Conservation (phyloP, 2,113 vertebrate species). For the Xiphophorus maculatus region DNA sequence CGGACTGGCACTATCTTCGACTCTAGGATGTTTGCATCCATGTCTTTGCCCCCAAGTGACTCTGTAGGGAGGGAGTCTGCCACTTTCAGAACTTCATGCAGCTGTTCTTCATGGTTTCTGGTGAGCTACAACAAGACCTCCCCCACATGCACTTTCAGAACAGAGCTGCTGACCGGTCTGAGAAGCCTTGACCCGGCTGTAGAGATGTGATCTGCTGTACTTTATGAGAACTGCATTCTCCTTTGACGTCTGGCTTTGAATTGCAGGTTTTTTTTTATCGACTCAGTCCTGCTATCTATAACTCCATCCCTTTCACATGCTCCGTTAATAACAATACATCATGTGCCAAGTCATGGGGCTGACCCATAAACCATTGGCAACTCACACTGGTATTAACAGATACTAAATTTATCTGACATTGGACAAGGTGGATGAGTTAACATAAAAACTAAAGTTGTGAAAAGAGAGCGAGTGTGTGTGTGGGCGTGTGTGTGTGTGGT, state of each 20-base stretch:
- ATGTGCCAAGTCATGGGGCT: conserved; percentile 40
- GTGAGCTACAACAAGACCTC: background rate
- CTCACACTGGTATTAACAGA: conserved; percentile 40
- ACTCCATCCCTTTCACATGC: conserved; percentile 45
- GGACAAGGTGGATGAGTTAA: conserved; percentile 42
- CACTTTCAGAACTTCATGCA: conserved; percentile 3
- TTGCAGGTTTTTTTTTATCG: conserved; percentile 29
- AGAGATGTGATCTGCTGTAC: conserved; percentile 13
- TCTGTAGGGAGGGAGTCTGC: background rate
- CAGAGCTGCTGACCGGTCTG: background rate
- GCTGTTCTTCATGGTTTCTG: conserved; percentile 17
- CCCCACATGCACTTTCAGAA: background rate
- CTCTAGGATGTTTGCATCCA: background rate
- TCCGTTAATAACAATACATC: conserved; percentile 49
- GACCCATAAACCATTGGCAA: conserved; percentile 27
- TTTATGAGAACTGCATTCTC: conserved; percentile 61
- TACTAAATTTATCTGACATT: conserved; percentile 65
- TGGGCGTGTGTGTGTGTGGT: background rate
- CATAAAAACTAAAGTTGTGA: conserved; percentile 7
- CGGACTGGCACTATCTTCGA: background rate
- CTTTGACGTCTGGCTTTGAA: conserved; percentile 62
- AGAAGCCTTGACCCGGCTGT: background rate
- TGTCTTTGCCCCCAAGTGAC: conserved; percentile 23
- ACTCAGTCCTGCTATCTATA: conserved; percentile 72
- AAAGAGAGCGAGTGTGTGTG: conserved; percentile 1